Base-by-base conservation (phyloP, 1,140 invertebrate genomes). In the Philopotamus ludificatus region DNA sequence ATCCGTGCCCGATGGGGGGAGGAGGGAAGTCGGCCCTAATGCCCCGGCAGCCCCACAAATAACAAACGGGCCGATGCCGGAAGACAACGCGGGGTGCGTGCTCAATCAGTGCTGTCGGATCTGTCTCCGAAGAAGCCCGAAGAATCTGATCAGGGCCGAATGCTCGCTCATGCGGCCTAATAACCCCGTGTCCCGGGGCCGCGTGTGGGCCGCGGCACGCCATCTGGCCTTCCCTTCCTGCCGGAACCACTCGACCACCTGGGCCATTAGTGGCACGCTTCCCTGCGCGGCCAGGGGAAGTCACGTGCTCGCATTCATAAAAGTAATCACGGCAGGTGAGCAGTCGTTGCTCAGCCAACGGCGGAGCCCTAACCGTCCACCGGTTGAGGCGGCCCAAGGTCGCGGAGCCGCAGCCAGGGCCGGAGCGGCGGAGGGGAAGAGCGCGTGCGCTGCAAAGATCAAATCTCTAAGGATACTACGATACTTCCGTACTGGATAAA, bases 81-180 rank as follows among this genome's bases (percentile, higher is more conserved):
- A 47, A 47, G 44, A 47, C 44, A 47, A 47, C 18, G 18, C 8
- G 18, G 44, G 4, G 44, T 12, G n/a, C 28, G 10, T 20, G 44
- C 44, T 47, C 44, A 47, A 47, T 47, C 44, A 47, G 4, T 9
- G 8, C 18, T 7, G 44, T 16, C 8, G 44, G 18, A 47, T 47
- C 44, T 47, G 44, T 47, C 44, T 12, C 44, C 44, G 44, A 47
- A 47, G 44, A 8, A 8, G 44, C 10, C 4, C 12, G 28, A 34
- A 34, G 15, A 15, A 47, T 47, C 4, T 47, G 18, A 47, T 47
- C 10, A 12, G 44, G 15, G 18, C 44, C n/a, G 15, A 20, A 20
- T 47, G 44, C 18, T 47, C 18, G 7, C 44, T 47, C 44, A 47
- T 47, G 44, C 15, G 44, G 8, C 44, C 8, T 47, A 47, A 47